Percentiles rank a stretch among this genome's conserved stretches.
phyloP scores from a whole-genome alignment of 2,888 invertebrate genomes.

The Troides aeacus region DNA sequence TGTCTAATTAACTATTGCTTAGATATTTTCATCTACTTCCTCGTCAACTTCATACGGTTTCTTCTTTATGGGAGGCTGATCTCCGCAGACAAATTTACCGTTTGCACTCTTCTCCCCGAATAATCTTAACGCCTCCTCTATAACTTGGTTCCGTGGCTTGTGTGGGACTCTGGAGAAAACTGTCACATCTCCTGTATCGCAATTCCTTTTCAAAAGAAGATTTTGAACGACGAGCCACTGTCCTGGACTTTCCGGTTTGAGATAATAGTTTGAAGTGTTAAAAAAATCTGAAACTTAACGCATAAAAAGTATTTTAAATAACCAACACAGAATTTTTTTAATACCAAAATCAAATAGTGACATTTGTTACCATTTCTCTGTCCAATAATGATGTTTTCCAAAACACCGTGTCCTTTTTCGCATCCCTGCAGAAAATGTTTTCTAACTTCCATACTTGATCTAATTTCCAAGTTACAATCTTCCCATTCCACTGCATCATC shows the following conservation, averaged over 20 bases:
- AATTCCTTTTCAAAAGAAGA: constrained; percentile 29
- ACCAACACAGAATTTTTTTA: neutral
- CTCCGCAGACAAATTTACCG: constrained; percentile 26
- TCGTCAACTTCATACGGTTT: constrained; percentile 19
- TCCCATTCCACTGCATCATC: constrained; percentile 45
- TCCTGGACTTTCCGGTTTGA: constrained; percentile 27
- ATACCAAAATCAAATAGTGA: neutral
- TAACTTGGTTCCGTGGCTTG: constrained; percentile 22
- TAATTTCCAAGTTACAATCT: constrained; percentile 47
- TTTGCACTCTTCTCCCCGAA: constrained; percentile 10
- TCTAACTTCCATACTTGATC: constrained; percentile 33
- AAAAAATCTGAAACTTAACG: constrained; percentile 14
- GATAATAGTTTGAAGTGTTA: constrained; percentile 1
- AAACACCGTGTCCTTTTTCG: constrained; percentile 37
- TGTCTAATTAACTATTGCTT: neutral
- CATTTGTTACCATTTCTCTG: constrained; percentile 19
- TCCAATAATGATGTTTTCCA: constrained; percentile 47
- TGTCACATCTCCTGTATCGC: constrained; percentile 28
- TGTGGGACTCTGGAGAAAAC: constrained; percentile 31
- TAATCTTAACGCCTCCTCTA: constrained; percentile 21
- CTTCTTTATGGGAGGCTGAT: constrained; percentile 25
- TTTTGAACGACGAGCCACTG: constrained; percentile 32
- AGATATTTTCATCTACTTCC: constrained; percentile 8
- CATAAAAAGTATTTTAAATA: neutral
- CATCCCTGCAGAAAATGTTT: constrained; percentile 48